Conservation (phyloP, 2,113 vertebrate genomes). For the Pangasianodon hypophthalmus region DNA sequence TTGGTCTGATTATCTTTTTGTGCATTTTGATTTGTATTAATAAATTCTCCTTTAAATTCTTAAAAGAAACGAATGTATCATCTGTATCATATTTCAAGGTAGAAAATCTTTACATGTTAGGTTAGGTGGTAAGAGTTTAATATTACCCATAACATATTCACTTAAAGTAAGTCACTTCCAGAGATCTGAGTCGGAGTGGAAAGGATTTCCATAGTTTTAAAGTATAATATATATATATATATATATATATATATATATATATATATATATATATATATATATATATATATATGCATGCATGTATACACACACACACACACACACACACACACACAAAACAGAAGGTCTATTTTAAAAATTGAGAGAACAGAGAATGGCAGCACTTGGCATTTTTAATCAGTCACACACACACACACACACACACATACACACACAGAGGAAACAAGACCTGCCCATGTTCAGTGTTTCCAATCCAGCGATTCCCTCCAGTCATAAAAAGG, state of each 20-base stretch:
- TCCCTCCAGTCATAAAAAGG: constrained; percentile 49
- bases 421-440: constrained; percentile 1
- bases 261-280: no score
- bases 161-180: background rate
- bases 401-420: background rate
- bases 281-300: no score
- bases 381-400: constrained; percentile 6
- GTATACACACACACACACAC: no score
- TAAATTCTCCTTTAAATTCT: background rate
- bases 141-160: background rate
- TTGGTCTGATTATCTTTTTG: background rate
- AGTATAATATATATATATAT: background rate
- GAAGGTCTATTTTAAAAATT: constrained; percentile 18
- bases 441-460: constrained; percentile 23
- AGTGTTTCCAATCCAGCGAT: constrained; percentile 40
- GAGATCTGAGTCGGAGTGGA: background rate
- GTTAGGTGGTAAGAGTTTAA: background rate
- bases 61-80: background rate
- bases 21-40: background rate
- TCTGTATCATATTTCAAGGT: background rate
- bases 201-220: no score
- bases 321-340: background rate
- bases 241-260: background rate
- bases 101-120: background rate
- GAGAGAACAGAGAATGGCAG: background rate